Conservation (phyloP, 2,113 vertebrate genomes). For the Delphinus delphis region DNA sequence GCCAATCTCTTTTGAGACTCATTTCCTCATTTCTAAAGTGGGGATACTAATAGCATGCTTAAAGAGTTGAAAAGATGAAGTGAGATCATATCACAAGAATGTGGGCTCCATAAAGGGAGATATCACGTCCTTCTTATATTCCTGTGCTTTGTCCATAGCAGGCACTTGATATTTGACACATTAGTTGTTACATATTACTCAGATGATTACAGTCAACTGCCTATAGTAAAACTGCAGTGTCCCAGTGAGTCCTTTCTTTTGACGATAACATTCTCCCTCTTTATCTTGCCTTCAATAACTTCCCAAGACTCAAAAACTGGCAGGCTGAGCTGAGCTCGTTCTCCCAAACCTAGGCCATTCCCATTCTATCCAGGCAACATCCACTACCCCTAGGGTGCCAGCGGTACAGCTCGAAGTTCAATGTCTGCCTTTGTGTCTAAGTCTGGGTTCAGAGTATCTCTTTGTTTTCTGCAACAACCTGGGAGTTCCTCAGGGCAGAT, state of each 20-base stretch:
- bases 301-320: not conserved
- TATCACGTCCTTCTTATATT: not conserved
- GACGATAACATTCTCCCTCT: not conserved
- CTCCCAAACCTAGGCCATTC: not conserved
- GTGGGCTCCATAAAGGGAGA: not conserved
- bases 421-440: not conserved
- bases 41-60: not conserved
- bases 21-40: conserved; percentile 68
- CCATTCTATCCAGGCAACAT: not conserved
- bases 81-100: not conserved
- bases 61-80: conserved; percentile 23
- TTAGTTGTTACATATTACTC: not conserved
- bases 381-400: not conserved
- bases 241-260: conserved; percentile 19
- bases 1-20: conserved; percentile 16
- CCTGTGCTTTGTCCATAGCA: not conserved
- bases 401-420: not conserved
- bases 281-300: not conserved
- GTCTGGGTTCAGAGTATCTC: not conserved
- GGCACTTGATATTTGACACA: not conserved
- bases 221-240: not conserved
- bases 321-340: not conserved
- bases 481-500: not conserved
- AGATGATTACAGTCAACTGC: not conserved
- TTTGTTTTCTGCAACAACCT: not conserved